Percentiles rank a stretch among this genome's conserved stretches.
phyloP scores from a whole-genome alignment of 2,113 vertebrate genomes.

The Labeo rohita region DNA sequence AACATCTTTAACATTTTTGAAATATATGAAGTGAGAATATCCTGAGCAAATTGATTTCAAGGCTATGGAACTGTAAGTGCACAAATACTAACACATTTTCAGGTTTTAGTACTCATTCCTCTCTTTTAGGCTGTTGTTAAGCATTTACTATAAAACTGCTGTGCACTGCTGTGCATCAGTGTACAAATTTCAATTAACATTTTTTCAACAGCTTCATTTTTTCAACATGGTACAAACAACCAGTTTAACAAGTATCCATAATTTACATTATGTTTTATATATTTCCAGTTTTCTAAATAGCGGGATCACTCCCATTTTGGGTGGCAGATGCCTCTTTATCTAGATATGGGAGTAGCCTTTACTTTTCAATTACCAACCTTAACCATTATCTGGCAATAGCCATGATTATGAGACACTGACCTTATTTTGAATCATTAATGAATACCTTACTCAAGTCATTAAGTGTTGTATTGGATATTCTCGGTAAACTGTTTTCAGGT shows the following conservation, averaged over 20 bases:
- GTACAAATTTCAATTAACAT: neutral
- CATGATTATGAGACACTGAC: neutral
- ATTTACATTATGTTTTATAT: neutral
- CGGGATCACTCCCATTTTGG: rapidly evolving
- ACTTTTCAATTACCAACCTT: neutral
- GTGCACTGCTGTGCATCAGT: neutral
- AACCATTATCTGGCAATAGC: neutral
- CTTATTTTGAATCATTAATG: neutral
- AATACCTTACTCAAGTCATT: neutral
- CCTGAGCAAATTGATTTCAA: neutral
- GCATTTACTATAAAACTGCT: neutral
- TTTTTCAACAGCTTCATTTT: neutral
- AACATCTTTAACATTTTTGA: neutral
- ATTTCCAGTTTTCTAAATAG: neutral
- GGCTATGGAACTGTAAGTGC: neutral
- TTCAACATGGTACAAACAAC: neutral
- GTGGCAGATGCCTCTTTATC: neutral
- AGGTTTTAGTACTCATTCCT: neutral
- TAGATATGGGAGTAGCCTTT: neutral
- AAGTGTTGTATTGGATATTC: too few species aligned
- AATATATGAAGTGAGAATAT: neutral
- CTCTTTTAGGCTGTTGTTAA: neutral
- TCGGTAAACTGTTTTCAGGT: neutral
- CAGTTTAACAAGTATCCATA: neutral
- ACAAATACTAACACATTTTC: neutral